Evolutionary conservation across 1,140 invertebrate species (phyloP), one percentile per base, ranked within the genome.

Genomic region (Calephelis nemesis): DNA sequence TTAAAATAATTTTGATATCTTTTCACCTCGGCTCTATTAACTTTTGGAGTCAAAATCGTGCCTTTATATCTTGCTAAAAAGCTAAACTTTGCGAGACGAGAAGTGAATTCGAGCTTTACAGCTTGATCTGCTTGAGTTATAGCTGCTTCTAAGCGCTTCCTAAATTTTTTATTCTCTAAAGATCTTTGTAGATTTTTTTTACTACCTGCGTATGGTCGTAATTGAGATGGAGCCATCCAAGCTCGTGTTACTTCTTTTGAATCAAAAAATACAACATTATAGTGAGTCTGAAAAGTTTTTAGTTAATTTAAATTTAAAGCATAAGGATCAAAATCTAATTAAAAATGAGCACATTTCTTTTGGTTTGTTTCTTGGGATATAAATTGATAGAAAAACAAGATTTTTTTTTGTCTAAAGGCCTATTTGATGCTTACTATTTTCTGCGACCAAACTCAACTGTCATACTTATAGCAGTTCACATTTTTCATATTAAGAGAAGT

Each of bases 231-330:
- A 30, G 75, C 54, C 1, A 95, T 66, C 95, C 95, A 95, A 0
- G 92, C 88, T 73, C 93, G 76, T 19, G 93, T 91, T 5, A 93
- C 90, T 40, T 85, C 82, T 12, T 84, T 73, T 50, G 90, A 79
- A 75, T 94, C 93, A 70, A 95, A 94, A 74, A 95, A 95, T 39
- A 93, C 92, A 2, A 95, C 94, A 79, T 95, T 93, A 72, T 95
- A 95, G 68, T 93, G 85, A 1, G 85, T 93, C 94, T 95, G 85
- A 83, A 93, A 83, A 12, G 8, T 19, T 15, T 13, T 58, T 63
- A 15, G 13, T 47, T n/a, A 62, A 2, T 40, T 60, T 4, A 60
- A 39, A 12, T 39, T 30, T 30, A 4, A 30, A 2, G 30, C 30
- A 30, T 30, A 30, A 30, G 3, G 30, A 30, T 30, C 2, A 30